Evolutionary conservation across 1,140 invertebrate genomes (phyloP), one percentile per base, ranked within the genome.

Genomic region (Drosophila serrata): DNA sequence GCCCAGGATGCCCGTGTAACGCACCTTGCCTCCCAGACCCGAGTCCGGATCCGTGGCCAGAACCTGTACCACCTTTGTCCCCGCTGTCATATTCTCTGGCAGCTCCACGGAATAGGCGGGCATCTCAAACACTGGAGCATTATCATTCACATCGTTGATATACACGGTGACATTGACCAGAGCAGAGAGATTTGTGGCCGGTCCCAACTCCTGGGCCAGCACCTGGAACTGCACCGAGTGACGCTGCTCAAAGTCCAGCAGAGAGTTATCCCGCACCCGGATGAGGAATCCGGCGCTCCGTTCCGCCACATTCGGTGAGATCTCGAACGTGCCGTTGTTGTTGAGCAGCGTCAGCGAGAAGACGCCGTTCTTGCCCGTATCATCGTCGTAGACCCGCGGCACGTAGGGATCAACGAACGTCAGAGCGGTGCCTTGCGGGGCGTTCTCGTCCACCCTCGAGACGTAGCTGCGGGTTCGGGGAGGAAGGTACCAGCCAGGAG

Each of bases 71-170:
- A 98, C 95, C 72, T 94, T 95, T 0, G 96, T 96, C 13, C 96
- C 97, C 17, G 94, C 93, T 15, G 95, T 95, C 22, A 96, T 94
- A 90, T 98, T 97, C 93, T 99, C 98, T 1, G 94, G 94, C 27
- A 98, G 81, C 31, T 95, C 95, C 0, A 95, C 96, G 45, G 95
- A 93, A 85, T 98, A 99, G 1, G 94, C 93, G 15, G 95, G 87
- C 72, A 96, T 94, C 9, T 95, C 93, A 91, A 99, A 99, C 53
- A 95, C 93, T 0, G 98, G 98, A 6, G 95, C 93, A 93, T 98
- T 98, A 87, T 99, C 98, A 88, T 99, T 99, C 4, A 97, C 94
- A 92, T 99, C 98, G 62, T 96, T 95, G 17, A 99, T 93, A 82
- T 96, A 95, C 3, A 99, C 96, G 0, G 95, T 96, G 0, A 98